Conservation (phyloP, 2,113 vertebrate genomes). For the Smithornis capensis region DNA sequence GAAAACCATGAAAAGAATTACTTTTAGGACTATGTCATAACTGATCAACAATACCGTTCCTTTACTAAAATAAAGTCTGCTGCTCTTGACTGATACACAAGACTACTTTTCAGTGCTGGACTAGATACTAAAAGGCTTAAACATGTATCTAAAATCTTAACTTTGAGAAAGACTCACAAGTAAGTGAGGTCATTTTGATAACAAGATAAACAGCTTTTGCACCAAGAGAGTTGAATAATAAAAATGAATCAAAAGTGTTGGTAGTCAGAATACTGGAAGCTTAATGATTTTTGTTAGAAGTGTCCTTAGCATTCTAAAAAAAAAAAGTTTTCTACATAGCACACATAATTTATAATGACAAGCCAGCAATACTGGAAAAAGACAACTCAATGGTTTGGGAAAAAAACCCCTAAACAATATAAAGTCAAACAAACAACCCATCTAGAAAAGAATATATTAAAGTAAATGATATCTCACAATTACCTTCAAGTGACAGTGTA, state of each 20-base stretch:
- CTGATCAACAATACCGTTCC: neutral
- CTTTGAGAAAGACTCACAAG: neutral
- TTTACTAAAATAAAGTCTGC: neutral
- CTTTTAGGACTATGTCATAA: neutral
- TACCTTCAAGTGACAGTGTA: neutral
- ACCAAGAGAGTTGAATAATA: neutral
- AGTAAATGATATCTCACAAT: neutral
- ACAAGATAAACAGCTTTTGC: neutral
- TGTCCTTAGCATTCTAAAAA: neutral
- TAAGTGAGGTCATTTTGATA: neutral
- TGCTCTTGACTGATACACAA: neutral
- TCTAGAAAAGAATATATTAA: neutral
- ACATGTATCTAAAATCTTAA: neutral
- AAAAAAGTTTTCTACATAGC: neutral
- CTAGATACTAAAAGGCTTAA: neutral
- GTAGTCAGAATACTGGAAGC: neutral
- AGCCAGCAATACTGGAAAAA: neutral
- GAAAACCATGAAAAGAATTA: neutral
- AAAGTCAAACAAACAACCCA: neutral
- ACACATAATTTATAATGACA: neutral
- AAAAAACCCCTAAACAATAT: fast-evolving
- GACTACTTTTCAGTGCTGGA: neutral
- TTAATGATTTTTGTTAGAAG: neutral
- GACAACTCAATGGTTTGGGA: neutral
- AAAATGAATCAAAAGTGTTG: neutral